Evolutionary conservation across 1,140 invertebrate genomes (phyloP).

Genomic region (Musca vetustissima): DNA sequence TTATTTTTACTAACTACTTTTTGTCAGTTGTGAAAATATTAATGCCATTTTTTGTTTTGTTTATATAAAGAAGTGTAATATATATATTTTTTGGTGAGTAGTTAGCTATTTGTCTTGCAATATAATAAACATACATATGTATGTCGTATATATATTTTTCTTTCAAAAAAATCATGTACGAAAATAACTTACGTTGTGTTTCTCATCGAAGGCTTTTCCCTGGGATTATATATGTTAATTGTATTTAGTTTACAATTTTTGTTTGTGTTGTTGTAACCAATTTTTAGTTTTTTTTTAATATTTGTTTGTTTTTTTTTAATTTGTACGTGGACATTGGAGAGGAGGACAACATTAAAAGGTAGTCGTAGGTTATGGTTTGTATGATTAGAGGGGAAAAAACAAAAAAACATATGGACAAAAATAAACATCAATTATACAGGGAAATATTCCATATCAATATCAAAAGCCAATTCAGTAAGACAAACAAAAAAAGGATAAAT

Average conservation of each 20-base stretch:
- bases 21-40: too few relatives aligned
- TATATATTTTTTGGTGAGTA: too few relatives aligned
- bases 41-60: too few relatives aligned
- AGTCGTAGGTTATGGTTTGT: too few relatives aligned
- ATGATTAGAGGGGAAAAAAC: slow-evolving; percentile 1
- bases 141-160: too few relatives aligned
- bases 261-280: slow-evolving; percentile 5
- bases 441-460: too few relatives aligned
- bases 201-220: slow-evolving; percentile 54
- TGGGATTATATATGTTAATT: slow-evolving; percentile 30
- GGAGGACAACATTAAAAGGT: too few relatives aligned
- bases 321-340: slow-evolving; percentile 12
- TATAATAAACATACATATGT: too few relatives aligned
- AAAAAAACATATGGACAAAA: slow-evolving; percentile 10
- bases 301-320: slow-evolving; percentile 13
- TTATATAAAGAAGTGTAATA: too few relatives aligned
- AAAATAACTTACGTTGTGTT: slow-evolving; percentile 51
- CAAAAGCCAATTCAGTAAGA: slow-evolving; percentile 4
- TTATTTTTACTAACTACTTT: too few relatives aligned
- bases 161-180: too few relatives aligned
- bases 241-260: slow-evolving; percentile 7
- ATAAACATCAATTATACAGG: background rate
- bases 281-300: background rate
- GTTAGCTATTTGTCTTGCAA: too few relatives aligned
- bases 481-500: background rate